Base-by-base conservation (phyloP, 2,113 vertebrate species). In the Xenus cinereus region DNA sequence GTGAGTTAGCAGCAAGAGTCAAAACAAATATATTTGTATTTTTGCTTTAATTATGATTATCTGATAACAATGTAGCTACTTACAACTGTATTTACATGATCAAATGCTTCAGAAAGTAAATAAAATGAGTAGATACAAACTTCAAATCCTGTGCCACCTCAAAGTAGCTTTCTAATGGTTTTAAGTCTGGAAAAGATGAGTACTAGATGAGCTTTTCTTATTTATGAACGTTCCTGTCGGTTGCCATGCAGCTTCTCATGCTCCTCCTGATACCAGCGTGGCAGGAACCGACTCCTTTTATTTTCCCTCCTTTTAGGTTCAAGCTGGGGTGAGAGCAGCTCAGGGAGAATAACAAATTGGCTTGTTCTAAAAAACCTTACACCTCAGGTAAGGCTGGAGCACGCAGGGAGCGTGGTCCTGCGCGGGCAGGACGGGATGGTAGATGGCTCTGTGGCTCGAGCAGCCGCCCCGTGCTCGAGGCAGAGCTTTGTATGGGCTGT, bases 291-390 rank as follows among this genome's bases (percentile, higher is more conserved):
- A 91, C 57, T 57, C 28, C 45, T 60, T 5, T 5, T 74, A 0
- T 69, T 87, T 69, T 84, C 53, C 53, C 81, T 81, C 37, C 1
- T 41, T 41, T 23, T 69, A 99, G 99, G 99, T 97, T 99, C 99
- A 92, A 99, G 98, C 97, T 99, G 99, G 99, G 98, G 98, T 97
- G 99, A 99, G 98, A 98, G 98, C 98, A 99, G 99, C 99, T 99
- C 99, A 99, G 99, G 99, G 98, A 99, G 99, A 99, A 99, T 98
- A 97, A 99, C 98, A 96, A 99, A 99, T 98, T 99, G 99, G 99
- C 99, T 99, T 79, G 99, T 99, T 98, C 98, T 99, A 59, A 99
- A 99, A 97, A 99, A 99, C 99, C 99, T 99, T 97, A 99, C 99
- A 98, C 99, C 99, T 99, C 99, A 99, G 99, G 99, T 99, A 89